phyloP scores from a whole-genome alignment of 2,797 vertebrate genomes.

The Kryptopterus vitreolus region DNA sequence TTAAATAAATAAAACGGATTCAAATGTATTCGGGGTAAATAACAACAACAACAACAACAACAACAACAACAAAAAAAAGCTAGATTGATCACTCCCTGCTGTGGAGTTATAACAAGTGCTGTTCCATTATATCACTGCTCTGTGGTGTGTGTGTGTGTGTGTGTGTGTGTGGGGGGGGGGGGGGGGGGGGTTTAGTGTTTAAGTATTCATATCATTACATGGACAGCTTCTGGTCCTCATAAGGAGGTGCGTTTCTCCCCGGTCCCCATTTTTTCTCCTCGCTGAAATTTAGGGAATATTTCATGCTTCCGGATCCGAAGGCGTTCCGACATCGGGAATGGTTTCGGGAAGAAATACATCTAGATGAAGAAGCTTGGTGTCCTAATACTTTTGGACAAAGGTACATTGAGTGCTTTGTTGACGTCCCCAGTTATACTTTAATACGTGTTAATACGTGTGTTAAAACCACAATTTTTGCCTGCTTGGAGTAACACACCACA shows the following conservation, averaged over 20 bases:
- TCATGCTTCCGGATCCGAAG: too few species aligned
- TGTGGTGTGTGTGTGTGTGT: too few species aligned
- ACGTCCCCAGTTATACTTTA: neutral
- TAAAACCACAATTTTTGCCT: constrained; percentile 6
- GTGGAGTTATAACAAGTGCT: neutral
- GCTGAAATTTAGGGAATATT: too few species aligned
- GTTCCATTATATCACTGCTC: constrained; percentile 21
- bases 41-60: neutral
- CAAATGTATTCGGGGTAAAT: neutral
- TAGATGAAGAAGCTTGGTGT: too few species aligned
- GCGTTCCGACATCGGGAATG: too few species aligned
- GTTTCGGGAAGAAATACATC: too few species aligned
- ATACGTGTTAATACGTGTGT: constrained; percentile 5
- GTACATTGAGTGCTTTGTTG: neutral
- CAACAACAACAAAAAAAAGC: neutral
- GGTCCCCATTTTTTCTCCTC: too few species aligned
- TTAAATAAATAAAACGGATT: neutral
- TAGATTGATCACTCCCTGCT: constrained; percentile 19
- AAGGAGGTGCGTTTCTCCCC: too few species aligned
- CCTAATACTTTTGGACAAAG: too few species aligned
- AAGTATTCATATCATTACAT: neutral
- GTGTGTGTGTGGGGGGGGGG: too few species aligned
- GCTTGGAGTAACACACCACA: constrained; percentile 17
- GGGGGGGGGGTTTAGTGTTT: neutral
- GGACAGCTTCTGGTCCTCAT: too few species aligned